Evolutionary conservation across 2,113 vertebrate genomes (phyloP), one percentile per base, ranked within the genome.

Genomic region (Oncorhynchus masou): DNA sequence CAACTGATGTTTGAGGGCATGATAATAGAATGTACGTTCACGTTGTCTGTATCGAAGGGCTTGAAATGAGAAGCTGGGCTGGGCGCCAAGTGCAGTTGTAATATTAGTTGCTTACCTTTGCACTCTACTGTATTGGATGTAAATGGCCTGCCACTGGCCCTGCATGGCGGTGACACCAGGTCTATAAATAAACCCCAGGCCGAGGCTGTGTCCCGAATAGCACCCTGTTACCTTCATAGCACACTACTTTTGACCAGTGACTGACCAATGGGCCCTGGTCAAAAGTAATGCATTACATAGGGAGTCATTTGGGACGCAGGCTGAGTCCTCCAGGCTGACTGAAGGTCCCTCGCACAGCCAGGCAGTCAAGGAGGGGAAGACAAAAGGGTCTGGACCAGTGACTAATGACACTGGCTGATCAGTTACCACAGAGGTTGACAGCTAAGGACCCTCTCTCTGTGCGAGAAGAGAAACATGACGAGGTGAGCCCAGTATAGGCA

Each of bases 101-200:
- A 73, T 75, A 75, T 74, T 62, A 70, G 79, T 74, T 88, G 88
- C 82, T 83, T 88, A 87, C 85, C 84, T 86, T 85, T 29, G 83
- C 85, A 79, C 82, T 87, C 78, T 82, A 80, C 70, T 81, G 74
- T 86, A 83, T 34, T 81, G 81, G 83, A 88, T 85, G 87, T 87
- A 89, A 90, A 88, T 81, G 79, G 78, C 69, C 84, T 85, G 84
- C 83, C 74, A 68, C 57, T 71, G 77, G 80, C 75, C 72, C 59
- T 24, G 16, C 31, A 31, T 79, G 74, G 79, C 75, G 79, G 74
- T 87, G 81, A 81, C 78, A 81, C 75, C 57, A 48, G 15, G 65
- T 74, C 86, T 88, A 90, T 87, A 90, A 91, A 91, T 88, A 90
- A 87, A 87, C 83, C 75, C 74, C 24, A 15, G 31, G 16, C 3